A percentile compares a stretch with the other conserved stretches of the same genome.
Conservation (phyloP, 2,888 invertebrate genomes). For the Apamea anceps region DNA sequence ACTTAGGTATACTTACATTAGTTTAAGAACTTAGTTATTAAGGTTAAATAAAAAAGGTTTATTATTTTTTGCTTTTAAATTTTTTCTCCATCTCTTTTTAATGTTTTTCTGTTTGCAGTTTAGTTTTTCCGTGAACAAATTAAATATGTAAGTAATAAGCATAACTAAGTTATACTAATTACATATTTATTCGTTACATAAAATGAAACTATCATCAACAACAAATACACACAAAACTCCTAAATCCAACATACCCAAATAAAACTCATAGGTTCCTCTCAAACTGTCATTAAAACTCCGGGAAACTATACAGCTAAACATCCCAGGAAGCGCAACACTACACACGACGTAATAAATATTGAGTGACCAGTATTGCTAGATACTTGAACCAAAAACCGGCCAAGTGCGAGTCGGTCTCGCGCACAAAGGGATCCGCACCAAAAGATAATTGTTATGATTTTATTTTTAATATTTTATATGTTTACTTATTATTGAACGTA, state of each 20-base stretch:
- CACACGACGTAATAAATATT: slow-evolving; percentile 27
- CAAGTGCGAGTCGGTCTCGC: too few relatives aligned
- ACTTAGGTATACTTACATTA: too few relatives aligned
- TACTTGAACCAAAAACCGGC: background rate
- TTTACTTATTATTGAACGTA: too few relatives aligned
- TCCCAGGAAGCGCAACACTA: slow-evolving; percentile 38
- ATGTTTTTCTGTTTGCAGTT: background rate
- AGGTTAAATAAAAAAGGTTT: too few relatives aligned
- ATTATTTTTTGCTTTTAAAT: too few relatives aligned
- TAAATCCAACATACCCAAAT: slow-evolving; percentile 16
- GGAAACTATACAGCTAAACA: slow-evolving; percentile 29
- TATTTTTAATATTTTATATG: too few relatives aligned
- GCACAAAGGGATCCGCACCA: too few relatives aligned
- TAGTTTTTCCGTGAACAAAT: background rate
- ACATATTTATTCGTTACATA: background rate
- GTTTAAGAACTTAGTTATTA: too few relatives aligned
- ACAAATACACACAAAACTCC: background rate
- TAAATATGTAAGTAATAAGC: background rate
- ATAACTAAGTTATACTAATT: background rate
- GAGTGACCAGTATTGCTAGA: slow-evolving; percentile 9
- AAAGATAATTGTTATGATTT: too few relatives aligned
- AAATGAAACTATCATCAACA: slow-evolving; percentile 34
- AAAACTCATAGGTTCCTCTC: slow-evolving; percentile 18
- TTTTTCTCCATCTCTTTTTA: background rate
- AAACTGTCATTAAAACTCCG: slow-evolving; percentile 50